Conservation (phyloP, 2,888 invertebrate genomes). For the Camponotus fellah region DNA sequence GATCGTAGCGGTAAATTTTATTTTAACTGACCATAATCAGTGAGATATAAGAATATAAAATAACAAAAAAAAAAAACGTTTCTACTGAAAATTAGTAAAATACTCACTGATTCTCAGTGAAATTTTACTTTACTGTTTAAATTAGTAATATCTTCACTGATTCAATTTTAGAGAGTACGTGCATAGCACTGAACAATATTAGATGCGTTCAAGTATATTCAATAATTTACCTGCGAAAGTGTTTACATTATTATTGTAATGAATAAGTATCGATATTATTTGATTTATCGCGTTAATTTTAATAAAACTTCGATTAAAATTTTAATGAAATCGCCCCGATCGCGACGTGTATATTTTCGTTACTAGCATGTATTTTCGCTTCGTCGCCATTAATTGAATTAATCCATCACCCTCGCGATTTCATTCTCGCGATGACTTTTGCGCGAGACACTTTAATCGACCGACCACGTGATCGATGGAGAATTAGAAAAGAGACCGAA, state of each 20-base stretch:
- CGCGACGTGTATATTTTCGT: conserved; percentile 26
- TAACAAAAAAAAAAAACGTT: too few relatives aligned
- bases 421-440: conserved; percentile 21
- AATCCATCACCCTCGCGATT: conserved; percentile 38
- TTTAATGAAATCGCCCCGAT: conserved; percentile 27
- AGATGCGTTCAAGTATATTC: neutral
- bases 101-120: too few relatives aligned
- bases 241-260: conserved; percentile 3
- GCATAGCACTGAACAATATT: neutral
- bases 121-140: too few relatives aligned
- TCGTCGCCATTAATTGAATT: conserved; percentile 37
- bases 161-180: too few relatives aligned
- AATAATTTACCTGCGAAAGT: neutral
- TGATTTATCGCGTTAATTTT: neutral
- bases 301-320: conserved; percentile 25
- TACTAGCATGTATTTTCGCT: neutral
- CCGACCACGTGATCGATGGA: conserved; percentile 39
- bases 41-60: too few relatives aligned
- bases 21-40: too few relatives aligned
- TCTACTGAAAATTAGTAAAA: too few relatives aligned
- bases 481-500: conserved; percentile 30
- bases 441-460: conserved; percentile 37
- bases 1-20: too few relatives aligned
- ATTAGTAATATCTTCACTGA: too few relatives aligned
- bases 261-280: conserved; percentile 1